These are phyloP conservation scores for Mesitornis unicolor DNA, from an alignment of 2,113 vertebrate genomes.

Conservation along the genomic window DNA sequence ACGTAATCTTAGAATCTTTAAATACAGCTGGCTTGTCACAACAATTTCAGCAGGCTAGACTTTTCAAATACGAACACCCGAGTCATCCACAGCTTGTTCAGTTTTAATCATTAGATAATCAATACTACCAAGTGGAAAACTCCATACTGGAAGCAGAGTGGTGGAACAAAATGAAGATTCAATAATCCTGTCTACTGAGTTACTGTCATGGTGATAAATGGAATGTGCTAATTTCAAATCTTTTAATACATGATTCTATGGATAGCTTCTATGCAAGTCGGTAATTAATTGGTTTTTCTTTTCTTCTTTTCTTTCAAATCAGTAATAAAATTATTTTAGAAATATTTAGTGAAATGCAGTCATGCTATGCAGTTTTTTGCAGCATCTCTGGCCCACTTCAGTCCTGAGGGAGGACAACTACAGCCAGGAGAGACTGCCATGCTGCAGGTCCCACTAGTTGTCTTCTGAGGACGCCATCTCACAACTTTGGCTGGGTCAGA, in stretches of 20 bases:
- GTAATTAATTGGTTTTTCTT: background rate
- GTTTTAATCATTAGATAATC: background rate
- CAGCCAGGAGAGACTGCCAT: background rate
- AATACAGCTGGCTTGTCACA: background rate
- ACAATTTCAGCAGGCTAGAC: background rate
- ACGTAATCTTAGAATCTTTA: constrained; percentile 52
- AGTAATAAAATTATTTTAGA: background rate
- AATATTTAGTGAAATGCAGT: background rate
- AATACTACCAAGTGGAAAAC: background rate
- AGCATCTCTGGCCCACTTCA: background rate
- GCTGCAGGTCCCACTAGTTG: background rate
- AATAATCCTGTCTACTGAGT: constrained; percentile 3
- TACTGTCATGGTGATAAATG: background rate
- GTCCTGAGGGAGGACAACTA: background rate
- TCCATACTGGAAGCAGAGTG: background rate
- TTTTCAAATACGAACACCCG: background rate
- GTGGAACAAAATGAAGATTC: constrained; percentile 14
- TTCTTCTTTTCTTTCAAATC: background rate
- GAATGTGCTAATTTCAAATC: background rate
- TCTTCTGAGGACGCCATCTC: background rate
- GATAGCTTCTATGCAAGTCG: background rate
- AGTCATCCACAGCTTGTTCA: background rate
- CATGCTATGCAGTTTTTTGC: background rate
- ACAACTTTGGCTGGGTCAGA: background rate
- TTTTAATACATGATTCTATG: background rate